These are phyloP conservation scores for Enteromius viviparus DNA, from an alignment of 2,797 vertebrate genomes.

Conservation along the genomic window DNA sequence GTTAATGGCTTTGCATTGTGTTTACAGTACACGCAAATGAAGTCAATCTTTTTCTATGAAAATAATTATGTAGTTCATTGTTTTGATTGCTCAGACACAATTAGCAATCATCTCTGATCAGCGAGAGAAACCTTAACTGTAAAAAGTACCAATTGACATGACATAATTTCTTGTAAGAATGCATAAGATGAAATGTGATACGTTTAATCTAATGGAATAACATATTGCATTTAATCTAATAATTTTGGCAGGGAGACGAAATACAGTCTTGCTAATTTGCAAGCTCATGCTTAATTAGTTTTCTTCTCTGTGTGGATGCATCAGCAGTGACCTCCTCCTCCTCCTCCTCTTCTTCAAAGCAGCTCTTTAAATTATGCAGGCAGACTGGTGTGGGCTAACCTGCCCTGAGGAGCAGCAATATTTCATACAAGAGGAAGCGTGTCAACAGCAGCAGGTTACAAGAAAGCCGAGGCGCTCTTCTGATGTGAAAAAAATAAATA, in stretches of 20 bases:
- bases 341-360: conserved; percentile 53
- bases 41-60: background rate
- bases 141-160: conserved; percentile 50
- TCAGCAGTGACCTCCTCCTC: conserved; percentile 37
- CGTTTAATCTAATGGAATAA: conserved; percentile 30
- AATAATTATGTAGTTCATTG: conserved; percentile 14
- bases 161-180: conserved; percentile 47
- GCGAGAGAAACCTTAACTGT: conserved; percentile 44
- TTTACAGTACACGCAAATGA: background rate
- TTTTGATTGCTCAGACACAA: conserved; percentile 45
- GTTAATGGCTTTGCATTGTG: conserved; percentile 6
- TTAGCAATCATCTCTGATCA: conserved; percentile 54
- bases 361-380: conserved; percentile 58
- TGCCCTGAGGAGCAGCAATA: conserved; percentile 60
- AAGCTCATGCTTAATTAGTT: conserved; percentile 27
- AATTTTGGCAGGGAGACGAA: background rate
- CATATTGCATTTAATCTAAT: conserved; percentile 38
- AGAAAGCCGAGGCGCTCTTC: conserved; percentile 50
- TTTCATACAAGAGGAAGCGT: conserved; percentile 59
- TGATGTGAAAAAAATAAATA: conserved; percentile 51
- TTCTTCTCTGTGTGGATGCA: conserved; percentile 16
- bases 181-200: conserved; percentile 20
- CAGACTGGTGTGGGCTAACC: conserved; percentile 50
- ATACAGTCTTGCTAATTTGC: conserved; percentile 20
- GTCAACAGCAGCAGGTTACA: conserved; percentile 65